A percentile compares a stretch with the other conserved stretches of the same genome.
phyloP scores from a whole-genome alignment of 2,113 vertebrate species.

The Protobothrops flavoviridis region DNA sequence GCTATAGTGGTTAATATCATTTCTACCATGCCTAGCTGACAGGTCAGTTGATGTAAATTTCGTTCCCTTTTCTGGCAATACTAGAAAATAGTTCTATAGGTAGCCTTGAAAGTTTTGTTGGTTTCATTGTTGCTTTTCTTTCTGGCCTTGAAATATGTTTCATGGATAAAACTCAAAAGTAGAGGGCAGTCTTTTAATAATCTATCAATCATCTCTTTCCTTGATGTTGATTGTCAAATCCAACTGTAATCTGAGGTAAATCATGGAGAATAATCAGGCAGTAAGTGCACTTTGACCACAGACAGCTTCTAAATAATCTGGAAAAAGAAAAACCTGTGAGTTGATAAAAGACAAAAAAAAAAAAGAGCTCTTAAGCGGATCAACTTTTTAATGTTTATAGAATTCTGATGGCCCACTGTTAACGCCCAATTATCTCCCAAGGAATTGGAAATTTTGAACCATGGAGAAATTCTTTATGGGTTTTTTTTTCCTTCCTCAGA shows the following conservation, averaged over 20 bases:
- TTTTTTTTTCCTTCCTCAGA: not conserved
- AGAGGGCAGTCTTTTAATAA: constrained; percentile 16
- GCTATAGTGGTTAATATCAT: not conserved
- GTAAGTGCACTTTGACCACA: not conserved
- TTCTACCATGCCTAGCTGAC: not conserved
- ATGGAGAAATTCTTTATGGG: not conserved
- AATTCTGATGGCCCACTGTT: not conserved
- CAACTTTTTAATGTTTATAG: not conserved
- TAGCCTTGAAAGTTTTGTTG: not conserved
- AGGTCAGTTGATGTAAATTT: not conserved
- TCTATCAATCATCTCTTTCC: not conserved
- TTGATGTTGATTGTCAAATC: not conserved
- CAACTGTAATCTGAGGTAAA: not conserved
- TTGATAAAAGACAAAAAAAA: constrained; percentile 1
- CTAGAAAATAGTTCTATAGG: not conserved
- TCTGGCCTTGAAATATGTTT: not conserved
- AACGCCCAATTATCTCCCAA: not conserved
- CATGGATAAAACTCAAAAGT: not conserved
- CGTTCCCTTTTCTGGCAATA: not conserved
- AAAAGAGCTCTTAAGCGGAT: not conserved
- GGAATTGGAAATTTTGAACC: not conserved
- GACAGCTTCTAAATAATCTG: not conserved
- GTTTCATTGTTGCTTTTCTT: not conserved
- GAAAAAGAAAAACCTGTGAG: not conserved
- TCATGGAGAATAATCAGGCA: not conserved